A percentile compares a stretch with the other conserved stretches of the same genome.
Evolutionary conservation across 2,797 vertebrate species (phyloP).

Genomic region (Falco novaeseelandiae): DNA sequence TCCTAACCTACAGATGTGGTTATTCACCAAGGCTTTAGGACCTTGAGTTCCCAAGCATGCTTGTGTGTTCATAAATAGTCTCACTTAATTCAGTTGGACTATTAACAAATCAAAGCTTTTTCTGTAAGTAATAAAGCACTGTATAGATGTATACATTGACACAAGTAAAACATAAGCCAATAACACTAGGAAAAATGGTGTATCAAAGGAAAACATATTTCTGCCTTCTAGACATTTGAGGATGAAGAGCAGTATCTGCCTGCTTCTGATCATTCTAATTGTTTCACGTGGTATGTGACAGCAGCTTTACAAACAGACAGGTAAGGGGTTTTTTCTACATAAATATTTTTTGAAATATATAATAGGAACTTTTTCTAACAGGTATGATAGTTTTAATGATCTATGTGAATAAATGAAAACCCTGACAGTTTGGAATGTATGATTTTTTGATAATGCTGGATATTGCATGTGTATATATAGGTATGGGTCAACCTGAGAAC

Average conservation of each 20-base stretch:
- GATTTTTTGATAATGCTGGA: not conserved
- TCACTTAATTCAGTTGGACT: not conserved
- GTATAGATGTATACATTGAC: not conserved
- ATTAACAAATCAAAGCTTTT: not conserved
- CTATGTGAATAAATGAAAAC: not conserved
- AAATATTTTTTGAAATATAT: not conserved
- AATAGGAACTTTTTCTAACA: not conserved
- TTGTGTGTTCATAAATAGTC: not conserved
- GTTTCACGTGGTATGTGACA: constrained; percentile 46
- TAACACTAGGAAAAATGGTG: not conserved
- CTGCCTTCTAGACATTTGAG: not conserved
- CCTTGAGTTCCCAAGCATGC: not conserved
- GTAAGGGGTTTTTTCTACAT: not conserved
- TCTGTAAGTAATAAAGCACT: not conserved
- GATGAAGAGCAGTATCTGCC: not conserved
- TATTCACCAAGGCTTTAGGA: not conserved
- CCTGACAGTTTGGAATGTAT: not conserved
- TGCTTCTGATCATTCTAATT: not conserved
- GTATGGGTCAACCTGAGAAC: not conserved
- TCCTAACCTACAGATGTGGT: not conserved
- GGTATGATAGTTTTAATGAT: not conserved
- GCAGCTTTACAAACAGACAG: not conserved
- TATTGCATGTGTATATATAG: not conserved
- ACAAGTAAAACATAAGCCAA: not conserved
- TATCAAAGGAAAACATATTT: not conserved